Conservation (phyloP, 2,113 vertebrate species). For the Lutjanus erythropterus region DNA sequence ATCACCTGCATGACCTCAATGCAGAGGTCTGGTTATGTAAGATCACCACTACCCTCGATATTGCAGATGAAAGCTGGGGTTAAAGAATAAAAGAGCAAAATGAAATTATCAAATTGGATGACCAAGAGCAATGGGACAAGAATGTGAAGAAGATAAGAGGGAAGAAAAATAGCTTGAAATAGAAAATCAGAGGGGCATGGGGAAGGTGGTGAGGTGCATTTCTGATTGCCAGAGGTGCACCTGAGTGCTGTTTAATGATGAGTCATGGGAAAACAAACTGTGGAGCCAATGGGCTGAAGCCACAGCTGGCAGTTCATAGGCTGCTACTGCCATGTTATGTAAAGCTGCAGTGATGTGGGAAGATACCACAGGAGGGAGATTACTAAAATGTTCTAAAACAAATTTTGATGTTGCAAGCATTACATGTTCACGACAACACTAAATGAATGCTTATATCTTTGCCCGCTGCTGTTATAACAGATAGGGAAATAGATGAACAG, state of each 20-base stretch:
- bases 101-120: neutral
- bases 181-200: slow-evolving; percentile 27
- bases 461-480: neutral
- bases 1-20: slow-evolving; percentile 21
- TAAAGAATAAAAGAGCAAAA: neutral
- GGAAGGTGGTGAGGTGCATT: neutral
- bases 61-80: neutral
- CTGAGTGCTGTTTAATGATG: slow-evolving; percentile 79
- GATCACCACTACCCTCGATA: neutral
- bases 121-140: too few relatives aligned
- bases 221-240: slow-evolving; percentile 62
- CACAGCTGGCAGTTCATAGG: slow-evolving; percentile 60
- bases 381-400: slow-evolving; percentile 13
- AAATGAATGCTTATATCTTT: neutral
- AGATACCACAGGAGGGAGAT: slow-evolving; percentile 26
- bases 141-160: neutral
- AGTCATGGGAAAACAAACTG: slow-evolving; percentile 81
- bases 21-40: neutral
- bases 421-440: neutral
- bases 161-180: neutral
- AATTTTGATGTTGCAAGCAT: slow-evolving; percentile 1
- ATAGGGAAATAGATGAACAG: neutral
- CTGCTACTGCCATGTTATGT: slow-evolving; percentile 62
- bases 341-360: slow-evolving; percentile 65
- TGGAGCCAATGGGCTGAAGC: slow-evolving; percentile 66